phyloP scores from a whole-genome alignment of 2,888 invertebrate species.

The Coelopa pilipes region DNA sequence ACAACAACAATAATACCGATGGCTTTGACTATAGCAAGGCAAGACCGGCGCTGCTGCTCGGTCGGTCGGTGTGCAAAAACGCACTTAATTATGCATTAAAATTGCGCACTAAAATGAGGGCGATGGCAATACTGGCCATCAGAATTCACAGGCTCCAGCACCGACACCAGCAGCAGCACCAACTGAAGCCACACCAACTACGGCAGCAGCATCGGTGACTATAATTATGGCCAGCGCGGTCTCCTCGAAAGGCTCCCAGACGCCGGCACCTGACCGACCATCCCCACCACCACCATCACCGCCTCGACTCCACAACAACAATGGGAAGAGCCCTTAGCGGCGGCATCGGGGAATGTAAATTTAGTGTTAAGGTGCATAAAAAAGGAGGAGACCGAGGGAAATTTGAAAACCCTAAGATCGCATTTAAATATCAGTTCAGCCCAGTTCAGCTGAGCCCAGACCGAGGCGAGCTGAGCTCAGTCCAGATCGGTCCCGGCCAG shows the following conservation, averaged over 20 bases:
- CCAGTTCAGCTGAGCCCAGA: too few relatives aligned
- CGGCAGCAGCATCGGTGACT: conserved; percentile 10
- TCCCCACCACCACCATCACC: conserved; percentile 5
- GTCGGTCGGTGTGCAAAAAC: background rate
- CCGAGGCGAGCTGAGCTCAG: too few relatives aligned
- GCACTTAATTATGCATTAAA: conserved; percentile 26
- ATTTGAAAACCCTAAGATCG: background rate
- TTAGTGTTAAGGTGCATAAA: conserved; percentile 53
- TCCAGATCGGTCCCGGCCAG: background rate
- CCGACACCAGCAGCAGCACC: background rate
- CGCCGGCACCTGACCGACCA: background rate
- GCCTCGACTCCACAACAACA: background rate
- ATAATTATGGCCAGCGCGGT: conserved; percentile 8
- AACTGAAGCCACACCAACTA: background rate
- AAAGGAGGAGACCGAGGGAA: conserved; percentile 47
- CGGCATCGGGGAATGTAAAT: conserved; percentile 47
- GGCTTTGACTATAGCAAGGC: background rate
- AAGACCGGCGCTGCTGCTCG: too few relatives aligned
- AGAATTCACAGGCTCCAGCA: conserved; percentile 26
- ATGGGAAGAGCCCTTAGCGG: conserved; percentile 33
- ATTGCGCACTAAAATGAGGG: background rate
- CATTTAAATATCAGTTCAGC: conserved; percentile 1
- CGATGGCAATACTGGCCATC: background rate
- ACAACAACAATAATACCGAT: background rate
- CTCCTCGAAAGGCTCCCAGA: background rate